Base-by-base conservation (phyloP, 2,888 invertebrate species). In the Acheta domesticus region DNA sequence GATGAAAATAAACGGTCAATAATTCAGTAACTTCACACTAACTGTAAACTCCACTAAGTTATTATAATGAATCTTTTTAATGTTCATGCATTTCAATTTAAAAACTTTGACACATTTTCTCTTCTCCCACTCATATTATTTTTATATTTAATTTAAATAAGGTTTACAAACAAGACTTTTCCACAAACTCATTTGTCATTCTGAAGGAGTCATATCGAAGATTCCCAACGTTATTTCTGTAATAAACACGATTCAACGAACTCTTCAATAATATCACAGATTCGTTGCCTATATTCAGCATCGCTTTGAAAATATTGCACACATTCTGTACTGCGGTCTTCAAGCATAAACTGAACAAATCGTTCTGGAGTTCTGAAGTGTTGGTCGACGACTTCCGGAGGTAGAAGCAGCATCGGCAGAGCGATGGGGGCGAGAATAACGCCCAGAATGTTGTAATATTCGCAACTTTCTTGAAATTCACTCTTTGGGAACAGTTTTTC, bases 391-490 rank as follows among this genome's bases (percentile, higher is more conserved):
- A 62, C 3, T 62, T 62, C 62, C 16, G 62, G 62, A 4, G 14
- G 14, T 12, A 62, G n/a, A 62, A 62, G 62, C 14, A 62, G 16
- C 62, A 62, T 62, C 62, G 14, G 62, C n/a, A 62, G 62, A 62
- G 16, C 14, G 4, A 62, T 5, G n/a, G 62, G 16, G 8, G 62
- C n/a, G 14, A 62, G 16, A 62, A 62, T 62, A 12, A 62, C 5
- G 1, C 62, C 62, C 62, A 62, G 11, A 19, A n/a, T 14, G 14
- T 62, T 62, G 62, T 62, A 62, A n/a, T 14, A 62, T 11, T 76
- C 48, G 21, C 77, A 77, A 8, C 21, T 77, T 11, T 20, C 77
- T 21, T n/a, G 5, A 20, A 77, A 49, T 23, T 77, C 77, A 21
- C 20, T 14, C 20, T 21, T 20, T 11, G 77, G 49, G 12, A 77